A percentile compares a stretch with the other conserved stretches of the same genome.
phyloP scores from a whole-genome alignment of 2,888 invertebrate species.

The Chrysotoxum bicinctum region DNA sequence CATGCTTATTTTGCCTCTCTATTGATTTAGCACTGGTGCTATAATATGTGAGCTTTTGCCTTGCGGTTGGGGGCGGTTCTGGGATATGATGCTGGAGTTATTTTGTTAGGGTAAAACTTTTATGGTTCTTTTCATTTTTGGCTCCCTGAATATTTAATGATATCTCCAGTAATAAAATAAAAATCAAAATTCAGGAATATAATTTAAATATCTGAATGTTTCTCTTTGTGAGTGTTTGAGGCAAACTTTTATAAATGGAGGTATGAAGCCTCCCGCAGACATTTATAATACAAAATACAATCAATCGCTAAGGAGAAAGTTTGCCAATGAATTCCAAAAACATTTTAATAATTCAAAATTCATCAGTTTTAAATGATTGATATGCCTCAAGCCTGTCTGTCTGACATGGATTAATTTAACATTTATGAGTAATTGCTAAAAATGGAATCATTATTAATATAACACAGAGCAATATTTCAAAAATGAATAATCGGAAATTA shows the following conservation, averaged over 20 bases:
- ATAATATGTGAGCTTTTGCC: background rate
- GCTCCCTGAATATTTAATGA: background rate
- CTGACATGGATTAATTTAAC: background rate
- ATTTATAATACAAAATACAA: background rate
- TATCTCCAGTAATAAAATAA: background rate
- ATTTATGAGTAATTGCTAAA: background rate
- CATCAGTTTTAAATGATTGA: background rate
- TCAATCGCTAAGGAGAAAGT: background rate
- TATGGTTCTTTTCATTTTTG: conserved; percentile 19
- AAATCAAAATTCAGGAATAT: conserved; percentile 5
- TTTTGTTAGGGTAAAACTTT: conserved; percentile 16
- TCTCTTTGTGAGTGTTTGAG: background rate
- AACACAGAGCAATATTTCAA: background rate
- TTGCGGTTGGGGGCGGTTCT: conserved; percentile 6
- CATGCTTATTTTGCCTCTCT: too few relatives aligned
- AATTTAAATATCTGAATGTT: conserved; percentile 1
- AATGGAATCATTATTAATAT: background rate
- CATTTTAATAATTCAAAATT: conserved; percentile 1
- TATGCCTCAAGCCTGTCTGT: background rate
- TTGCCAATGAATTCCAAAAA: conserved; percentile 1
- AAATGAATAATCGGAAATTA: background rate
- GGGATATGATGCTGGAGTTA: background rate
- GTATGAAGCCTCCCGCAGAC: background rate
- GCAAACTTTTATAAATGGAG: background rate
- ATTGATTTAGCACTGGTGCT: background rate